A percentile compares a stretch with the other conserved stretches of the same genome.
phyloP scores from a whole-genome alignment of 2,888 invertebrate genomes.

The Heliconius sara region DNA sequence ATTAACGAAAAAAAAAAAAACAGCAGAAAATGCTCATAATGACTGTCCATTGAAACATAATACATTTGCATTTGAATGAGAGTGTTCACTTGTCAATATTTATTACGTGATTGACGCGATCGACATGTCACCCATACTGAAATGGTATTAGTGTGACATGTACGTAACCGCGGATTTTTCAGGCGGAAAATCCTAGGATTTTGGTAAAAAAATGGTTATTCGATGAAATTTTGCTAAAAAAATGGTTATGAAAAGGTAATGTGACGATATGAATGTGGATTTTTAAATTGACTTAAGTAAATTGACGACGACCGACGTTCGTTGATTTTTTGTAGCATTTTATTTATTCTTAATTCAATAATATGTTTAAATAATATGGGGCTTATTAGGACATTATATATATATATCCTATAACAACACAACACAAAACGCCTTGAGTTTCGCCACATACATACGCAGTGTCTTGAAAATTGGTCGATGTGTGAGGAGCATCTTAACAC shows the following conservation, averaged over 20 bases:
- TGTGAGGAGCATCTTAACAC: too few species aligned
- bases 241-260: not conserved
- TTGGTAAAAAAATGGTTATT: not conserved
- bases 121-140: slow-evolving; percentile 3
- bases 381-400: too few species aligned
- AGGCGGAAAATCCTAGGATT: not conserved
- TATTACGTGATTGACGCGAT: slow-evolving; percentile 2
- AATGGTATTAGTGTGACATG: slow-evolving; percentile 12
- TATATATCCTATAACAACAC: too few species aligned
- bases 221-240: not conserved
- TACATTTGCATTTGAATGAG: slow-evolving; percentile 4
- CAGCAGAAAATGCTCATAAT: not conserved
- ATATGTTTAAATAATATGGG: too few species aligned
- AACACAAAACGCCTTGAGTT: too few species aligned
- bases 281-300: too few species aligned
- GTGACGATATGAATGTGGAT: not conserved
- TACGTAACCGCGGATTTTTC: not conserved
- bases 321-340: not conserved
- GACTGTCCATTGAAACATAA: not conserved
- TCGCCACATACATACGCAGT: too few species aligned
- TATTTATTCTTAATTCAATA: not conserved
- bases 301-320: not conserved
- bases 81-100: slow-evolving; percentile 11
- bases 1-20: too few species aligned
- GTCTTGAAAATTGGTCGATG: too few species aligned